phyloP scores from a whole-genome alignment of 2,113 vertebrate genomes.

The Cathartes aura region DNA sequence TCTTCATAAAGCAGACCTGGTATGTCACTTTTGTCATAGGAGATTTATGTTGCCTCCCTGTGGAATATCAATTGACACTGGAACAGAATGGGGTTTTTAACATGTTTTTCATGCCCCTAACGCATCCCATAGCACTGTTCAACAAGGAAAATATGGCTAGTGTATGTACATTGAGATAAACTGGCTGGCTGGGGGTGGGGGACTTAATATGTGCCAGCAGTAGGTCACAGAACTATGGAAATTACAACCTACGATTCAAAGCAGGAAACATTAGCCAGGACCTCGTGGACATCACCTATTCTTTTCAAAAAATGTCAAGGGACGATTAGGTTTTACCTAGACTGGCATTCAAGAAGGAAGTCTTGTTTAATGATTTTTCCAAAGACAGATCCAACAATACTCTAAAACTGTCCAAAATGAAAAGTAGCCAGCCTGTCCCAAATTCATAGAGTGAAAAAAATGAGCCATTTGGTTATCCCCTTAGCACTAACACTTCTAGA shows the following conservation, averaged over 20 bases:
- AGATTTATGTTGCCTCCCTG: neutral
- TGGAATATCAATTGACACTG: neutral
- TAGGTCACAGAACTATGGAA: neutral
- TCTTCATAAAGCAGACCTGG: neutral
- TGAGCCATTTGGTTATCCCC: fast-evolving
- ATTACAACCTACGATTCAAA: neutral
- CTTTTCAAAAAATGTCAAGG: neutral
- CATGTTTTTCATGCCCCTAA: neutral
- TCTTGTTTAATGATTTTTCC: neutral
- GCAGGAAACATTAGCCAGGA: neutral
- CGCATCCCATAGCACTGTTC: neutral
- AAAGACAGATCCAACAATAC: neutral
- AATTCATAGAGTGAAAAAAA: neutral
- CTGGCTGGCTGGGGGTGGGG: neutral
- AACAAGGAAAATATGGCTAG: neutral
- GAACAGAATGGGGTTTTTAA: neutral
- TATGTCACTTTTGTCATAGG: neutral
- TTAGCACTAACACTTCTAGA: neutral
- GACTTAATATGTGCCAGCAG: neutral
- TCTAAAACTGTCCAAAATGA: neutral
- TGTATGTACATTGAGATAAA: neutral
- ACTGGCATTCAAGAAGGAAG: neutral
- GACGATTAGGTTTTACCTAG: neutral
- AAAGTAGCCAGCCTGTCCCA: neutral
- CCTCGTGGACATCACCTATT: neutral